Evolutionary conservation across 1,140 invertebrate species (phyloP).

Genomic region (Belonocnema kinseyi): DNA sequence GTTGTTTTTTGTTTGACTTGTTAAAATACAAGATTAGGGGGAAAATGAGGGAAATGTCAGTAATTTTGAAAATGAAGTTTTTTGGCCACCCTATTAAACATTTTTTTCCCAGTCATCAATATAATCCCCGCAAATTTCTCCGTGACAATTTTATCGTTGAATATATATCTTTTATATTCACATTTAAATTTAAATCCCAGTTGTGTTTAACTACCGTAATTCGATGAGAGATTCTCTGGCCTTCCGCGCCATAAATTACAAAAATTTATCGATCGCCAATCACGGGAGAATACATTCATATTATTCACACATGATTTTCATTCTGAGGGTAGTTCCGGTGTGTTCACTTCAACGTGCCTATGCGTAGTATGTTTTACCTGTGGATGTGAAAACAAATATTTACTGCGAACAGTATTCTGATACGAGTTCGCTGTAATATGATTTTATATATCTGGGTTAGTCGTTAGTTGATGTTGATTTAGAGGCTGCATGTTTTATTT

Average conservation of each 20-base stretch:
- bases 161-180: too few relatives aligned
- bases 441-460: not conserved
- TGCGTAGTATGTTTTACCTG: not conserved
- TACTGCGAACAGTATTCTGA: not conserved
- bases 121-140: too few relatives aligned
- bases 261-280: not conserved
- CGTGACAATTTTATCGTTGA: too few relatives aligned
- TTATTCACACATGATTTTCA: conserved; percentile 24
- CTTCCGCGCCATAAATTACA: conserved; percentile 1
- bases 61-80: too few relatives aligned
- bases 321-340: conserved; percentile 8
- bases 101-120: too few relatives aligned
- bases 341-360: not conserved
- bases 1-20: too few relatives aligned
- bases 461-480: conserved; percentile 13
- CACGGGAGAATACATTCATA: not conserved
- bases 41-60: too few relatives aligned
- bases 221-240: not conserved
- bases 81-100: too few relatives aligned
- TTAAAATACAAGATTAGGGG: too few relatives aligned
- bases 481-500: not conserved
- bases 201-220: not conserved
- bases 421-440: not conserved
- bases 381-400: conserved; percentile 22
- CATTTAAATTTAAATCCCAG: too few relatives aligned